These are phyloP conservation scores for Octodon degus DNA, from an alignment of 2,113 vertebrate species.

Conservation along the genomic window DNA sequence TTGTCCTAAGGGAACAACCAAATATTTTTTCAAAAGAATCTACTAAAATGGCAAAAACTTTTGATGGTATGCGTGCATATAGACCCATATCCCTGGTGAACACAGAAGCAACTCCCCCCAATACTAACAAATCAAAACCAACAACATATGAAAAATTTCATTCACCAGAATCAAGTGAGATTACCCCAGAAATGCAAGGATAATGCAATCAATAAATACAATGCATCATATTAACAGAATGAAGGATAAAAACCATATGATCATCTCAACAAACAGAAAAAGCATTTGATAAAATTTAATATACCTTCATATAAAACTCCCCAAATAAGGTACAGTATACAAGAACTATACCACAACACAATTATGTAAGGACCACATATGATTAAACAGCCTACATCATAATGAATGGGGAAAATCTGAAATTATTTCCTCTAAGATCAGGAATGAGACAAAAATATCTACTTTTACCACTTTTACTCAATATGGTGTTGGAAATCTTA, in stretches of 20 bases:
- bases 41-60: neutral
- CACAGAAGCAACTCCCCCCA: neutral
- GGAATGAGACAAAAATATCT: neutral
- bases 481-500: neutral
- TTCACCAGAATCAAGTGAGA: neutral
- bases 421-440: neutral
- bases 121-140: neutral
- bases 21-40: neutral
- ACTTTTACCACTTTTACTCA: neutral
- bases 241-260: neutral
- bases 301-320: neutral
- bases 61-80: neutral
- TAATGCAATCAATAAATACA: neutral
- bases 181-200: neutral
- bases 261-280: neutral
- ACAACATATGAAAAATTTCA: neutral
- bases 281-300: neutral
- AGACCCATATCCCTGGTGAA: neutral
- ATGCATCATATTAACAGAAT: neutral
- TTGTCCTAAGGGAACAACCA: neutral
- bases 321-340: neutral
- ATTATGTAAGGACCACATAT: neutral
- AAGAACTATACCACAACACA: neutral
- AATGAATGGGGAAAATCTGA: neutral
- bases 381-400: neutral